Conservation (phyloP, 1,140 invertebrate species). For the Nomia melanderi region DNA sequence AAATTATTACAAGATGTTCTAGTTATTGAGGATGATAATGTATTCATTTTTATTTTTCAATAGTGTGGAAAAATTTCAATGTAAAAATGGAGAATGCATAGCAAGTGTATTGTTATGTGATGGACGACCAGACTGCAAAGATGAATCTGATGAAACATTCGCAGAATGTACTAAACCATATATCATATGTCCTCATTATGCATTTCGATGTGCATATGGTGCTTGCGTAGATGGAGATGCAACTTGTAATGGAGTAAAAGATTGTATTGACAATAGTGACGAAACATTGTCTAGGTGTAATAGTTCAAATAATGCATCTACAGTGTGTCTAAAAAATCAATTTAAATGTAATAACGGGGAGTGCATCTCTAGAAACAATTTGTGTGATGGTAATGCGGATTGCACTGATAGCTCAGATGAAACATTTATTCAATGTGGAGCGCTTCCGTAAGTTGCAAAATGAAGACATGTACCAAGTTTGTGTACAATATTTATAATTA, state of each 20-base stretch:
- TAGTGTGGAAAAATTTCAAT: conserved; percentile 66
- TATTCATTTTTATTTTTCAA: neutral
- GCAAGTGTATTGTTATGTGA: conserved; percentile 78
- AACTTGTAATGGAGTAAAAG: conserved; percentile 82
- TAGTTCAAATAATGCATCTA: neutral
- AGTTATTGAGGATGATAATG: neutral
- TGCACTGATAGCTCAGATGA: conserved; percentile 84
- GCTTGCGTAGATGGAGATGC: conserved; percentile 82
- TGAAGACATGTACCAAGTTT: neutral
- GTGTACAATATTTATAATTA: neutral
- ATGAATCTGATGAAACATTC: conserved; percentile 83
- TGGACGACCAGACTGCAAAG: conserved; percentile 81
- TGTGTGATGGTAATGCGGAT: conserved; percentile 82
- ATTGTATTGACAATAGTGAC: conserved; percentile 88
- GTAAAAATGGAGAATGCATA: conserved; percentile 75
- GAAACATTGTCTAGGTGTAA: conserved; percentile 77
- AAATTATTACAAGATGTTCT: neutral
- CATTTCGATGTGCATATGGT: conserved; percentile 84
- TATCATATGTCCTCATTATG: conserved; percentile 76
- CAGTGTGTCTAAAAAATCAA: conserved; percentile 53
- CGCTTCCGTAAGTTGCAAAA: conserved; percentile 58
- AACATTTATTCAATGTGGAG: conserved; percentile 78
- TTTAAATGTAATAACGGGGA: conserved; percentile 73
- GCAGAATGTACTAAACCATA: conserved; percentile 76
- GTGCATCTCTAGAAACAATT: conserved; percentile 63